Evolutionary conservation across 2,113 vertebrate genomes (phyloP).

Genomic region (Cryptomyrus ogoouensis): DNA sequence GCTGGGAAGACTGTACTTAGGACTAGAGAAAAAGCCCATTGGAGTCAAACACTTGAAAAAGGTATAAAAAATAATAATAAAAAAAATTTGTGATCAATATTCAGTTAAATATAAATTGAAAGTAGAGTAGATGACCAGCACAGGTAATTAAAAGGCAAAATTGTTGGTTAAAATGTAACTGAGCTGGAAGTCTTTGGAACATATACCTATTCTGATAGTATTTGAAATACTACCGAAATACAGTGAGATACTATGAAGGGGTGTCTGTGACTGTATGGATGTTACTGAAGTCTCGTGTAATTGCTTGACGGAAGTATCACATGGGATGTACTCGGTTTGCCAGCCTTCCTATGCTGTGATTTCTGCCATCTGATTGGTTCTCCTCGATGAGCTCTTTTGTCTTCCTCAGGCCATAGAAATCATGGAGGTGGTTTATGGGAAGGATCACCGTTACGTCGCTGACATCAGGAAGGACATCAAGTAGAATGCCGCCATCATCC

Average conservation of each 20-base stretch:
- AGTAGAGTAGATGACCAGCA: not conserved
- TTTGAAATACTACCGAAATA: not conserved
- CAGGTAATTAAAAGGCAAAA: not conserved
- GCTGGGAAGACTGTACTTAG: conserved; percentile 75
- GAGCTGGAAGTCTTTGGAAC: not conserved
- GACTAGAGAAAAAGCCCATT: conserved; percentile 57
- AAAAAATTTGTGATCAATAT: too few relatives aligned
- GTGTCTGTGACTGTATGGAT: not conserved
- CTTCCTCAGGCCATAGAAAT: conserved; percentile 77
- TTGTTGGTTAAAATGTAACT: not conserved
- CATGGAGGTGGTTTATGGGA: conserved; percentile 91
- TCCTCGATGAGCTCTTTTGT: conserved; percentile 7
- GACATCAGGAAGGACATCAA: conserved; percentile 79
- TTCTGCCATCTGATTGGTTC: not conserved
- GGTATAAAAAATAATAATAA: conserved; percentile 52
- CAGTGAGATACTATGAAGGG: not conserved
- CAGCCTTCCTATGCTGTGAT: not conserved
- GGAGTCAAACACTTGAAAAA: conserved; percentile 71
- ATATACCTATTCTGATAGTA: not conserved
- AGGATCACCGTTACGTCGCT: conserved; percentile 79
- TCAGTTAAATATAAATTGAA: not conserved
- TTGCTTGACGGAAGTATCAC: not conserved
- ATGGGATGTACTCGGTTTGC: not conserved
- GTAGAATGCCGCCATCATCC: conserved; percentile 16
- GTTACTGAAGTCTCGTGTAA: not conserved